Evolutionary conservation across 2,888 invertebrate species (phyloP), one percentile per base, ranked within the genome.

Genomic region (Congeria kusceri): DNA sequence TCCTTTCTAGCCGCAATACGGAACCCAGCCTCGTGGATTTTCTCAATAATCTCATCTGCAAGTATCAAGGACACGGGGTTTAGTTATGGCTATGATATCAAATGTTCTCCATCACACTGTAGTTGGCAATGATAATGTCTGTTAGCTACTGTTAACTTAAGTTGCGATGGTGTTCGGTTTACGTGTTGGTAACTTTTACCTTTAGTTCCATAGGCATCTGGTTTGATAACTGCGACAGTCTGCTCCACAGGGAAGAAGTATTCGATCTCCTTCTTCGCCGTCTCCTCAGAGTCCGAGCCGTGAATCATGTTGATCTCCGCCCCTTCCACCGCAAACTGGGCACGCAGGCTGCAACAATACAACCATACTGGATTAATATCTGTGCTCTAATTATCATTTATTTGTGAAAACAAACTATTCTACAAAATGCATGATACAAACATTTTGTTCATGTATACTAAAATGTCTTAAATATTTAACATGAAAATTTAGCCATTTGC

Each of bases 221-320:
- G 93, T 88, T 93, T 93, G 65, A 94, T 92, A 13, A 91, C 88
- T 25, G 93, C 92, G 0, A 94, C 84, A 20, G 93, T 93, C 80
- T 93, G 92, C 78, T 94, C 89, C 86, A 92, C 86, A 5, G 93
- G 93, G 91, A 94, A 94, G 90, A 93, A 93, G 78, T 84, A 90
- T 27, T 91, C 80, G 3, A 93, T 59, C 86, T 94, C 94, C 77
- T 89, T 86, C 71, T 92, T 79, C 0, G 93, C 93, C 11, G 83
- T 66, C 27, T 84, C 87, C 15, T 75, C 81, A 15, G 89, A 84
- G 39, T 91, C 90, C 7, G 94, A 92, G 7, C 93, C 93, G 69
- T 94, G 94, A 0, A 94, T 67, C 77, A 89, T 89, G 83, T 93
- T 93, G 25, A 93, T 86, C 1, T 78, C 67, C 4, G 81, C 82